Evolutionary conservation across 2,797 vertebrate species (phyloP).

Genomic region (Enteromius paludinosus): DNA sequence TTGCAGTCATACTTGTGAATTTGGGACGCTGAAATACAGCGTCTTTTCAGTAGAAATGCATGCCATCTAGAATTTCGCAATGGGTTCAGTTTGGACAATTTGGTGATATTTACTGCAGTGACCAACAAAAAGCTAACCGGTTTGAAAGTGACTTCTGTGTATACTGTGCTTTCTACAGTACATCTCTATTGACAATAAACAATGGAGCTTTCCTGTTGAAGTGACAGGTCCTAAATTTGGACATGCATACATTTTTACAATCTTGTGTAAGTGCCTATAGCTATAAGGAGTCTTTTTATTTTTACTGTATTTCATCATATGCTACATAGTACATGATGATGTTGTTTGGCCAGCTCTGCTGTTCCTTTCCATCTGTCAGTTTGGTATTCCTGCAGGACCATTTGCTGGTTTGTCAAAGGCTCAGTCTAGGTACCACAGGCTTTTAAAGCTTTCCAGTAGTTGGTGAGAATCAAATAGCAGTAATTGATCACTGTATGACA

Average conservation of each 20-base stretch:
- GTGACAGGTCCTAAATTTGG: background rate
- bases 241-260: too few relatives aligned
- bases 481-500: background rate
- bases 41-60: background rate
- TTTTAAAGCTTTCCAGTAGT: background rate
- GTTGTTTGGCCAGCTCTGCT: background rate
- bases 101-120: background rate
- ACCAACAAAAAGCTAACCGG: background rate
- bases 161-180: background rate
- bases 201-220: background rate
- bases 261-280: too few relatives aligned
- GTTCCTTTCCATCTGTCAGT: background rate
- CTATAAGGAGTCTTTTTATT: too few relatives aligned
- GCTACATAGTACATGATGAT: background rate
- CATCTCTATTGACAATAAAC: background rate
- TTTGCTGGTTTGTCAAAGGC: constrained; percentile 7
- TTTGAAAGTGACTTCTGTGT: background rate
- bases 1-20: background rate
- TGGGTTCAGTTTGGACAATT: background rate
- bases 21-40: background rate
- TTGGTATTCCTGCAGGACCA: background rate
- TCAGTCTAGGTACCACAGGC: background rate
- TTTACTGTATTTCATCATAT: background rate
- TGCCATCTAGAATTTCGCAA: background rate
- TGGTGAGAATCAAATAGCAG: background rate